These are phyloP conservation scores for Apostichopus leukothele DNA, from an alignment of 53 echinoderm and acorn worm species.

Conservation along the genomic window DNA sequence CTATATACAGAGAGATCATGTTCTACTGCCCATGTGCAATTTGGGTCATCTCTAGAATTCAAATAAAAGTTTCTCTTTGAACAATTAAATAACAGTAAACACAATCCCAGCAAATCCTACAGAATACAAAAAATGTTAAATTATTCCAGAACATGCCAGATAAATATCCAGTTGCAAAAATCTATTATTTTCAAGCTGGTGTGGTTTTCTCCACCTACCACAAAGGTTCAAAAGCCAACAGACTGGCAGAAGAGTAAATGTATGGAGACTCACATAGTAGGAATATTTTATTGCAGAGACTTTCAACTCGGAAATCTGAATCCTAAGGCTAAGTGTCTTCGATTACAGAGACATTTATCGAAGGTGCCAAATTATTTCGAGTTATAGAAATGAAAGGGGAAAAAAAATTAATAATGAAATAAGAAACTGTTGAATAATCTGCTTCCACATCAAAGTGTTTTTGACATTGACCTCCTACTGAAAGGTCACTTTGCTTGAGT, in stretches of 20 bases:
- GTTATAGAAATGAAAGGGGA: not conserved
- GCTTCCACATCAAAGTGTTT: not conserved
- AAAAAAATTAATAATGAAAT: not conserved
- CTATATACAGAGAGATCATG: no score
- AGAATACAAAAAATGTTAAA: not conserved
- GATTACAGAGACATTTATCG: not conserved
- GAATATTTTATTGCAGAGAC: not conserved
- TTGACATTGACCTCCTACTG: not conserved
- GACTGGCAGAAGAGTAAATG: not conserved
- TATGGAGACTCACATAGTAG: not conserved
- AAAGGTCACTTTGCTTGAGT: not conserved
- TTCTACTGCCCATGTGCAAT: no score
- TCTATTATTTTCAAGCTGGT: not conserved
- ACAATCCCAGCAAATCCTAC: not conserved
- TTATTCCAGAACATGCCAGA: conserved; percentile 26
- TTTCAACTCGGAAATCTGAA: not conserved
- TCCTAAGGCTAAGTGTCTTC: conserved; percentile 5
- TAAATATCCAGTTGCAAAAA: conserved; percentile 8
- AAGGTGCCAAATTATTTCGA: not conserved
- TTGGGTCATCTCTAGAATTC: not conserved
- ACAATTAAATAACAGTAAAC: not conserved
- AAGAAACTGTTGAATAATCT: not conserved
- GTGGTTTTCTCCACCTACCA: conserved; percentile 11
- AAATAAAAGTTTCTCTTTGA: not conserved
- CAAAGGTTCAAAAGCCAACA: conserved; percentile 5